These are phyloP conservation scores for Acronicta alni DNA, from an alignment of 2,888 invertebrate species.

Conservation along the genomic window DNA sequence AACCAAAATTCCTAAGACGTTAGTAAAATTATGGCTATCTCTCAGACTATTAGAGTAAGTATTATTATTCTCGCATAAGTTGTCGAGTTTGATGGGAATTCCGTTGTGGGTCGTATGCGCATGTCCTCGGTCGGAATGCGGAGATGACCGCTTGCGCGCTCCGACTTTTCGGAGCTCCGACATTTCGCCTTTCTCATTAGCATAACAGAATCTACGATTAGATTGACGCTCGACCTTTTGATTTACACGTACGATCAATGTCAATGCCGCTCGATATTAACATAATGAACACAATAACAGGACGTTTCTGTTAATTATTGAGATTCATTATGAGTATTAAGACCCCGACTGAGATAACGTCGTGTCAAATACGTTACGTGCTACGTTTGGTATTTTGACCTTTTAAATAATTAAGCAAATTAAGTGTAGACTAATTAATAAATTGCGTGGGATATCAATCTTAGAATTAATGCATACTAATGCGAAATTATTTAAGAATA, in stretches of 20 bases:
- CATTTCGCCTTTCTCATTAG: slow-evolving; percentile 73
- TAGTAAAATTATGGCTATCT: slow-evolving; percentile 34
- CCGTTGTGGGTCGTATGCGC: slow-evolving; percentile 70
- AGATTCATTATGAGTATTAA: slow-evolving; percentile 30
- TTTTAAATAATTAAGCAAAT: slow-evolving; percentile 34
- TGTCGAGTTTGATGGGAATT: slow-evolving; percentile 72
- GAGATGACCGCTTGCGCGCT: slow-evolving; percentile 76
- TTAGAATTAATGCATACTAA: slow-evolving; percentile 10
- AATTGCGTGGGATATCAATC: slow-evolving; percentile 13
- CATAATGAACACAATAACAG: slow-evolving; percentile 45
- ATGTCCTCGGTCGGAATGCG: slow-evolving; percentile 80
- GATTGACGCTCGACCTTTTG: slow-evolving; percentile 61
- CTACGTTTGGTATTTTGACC: slow-evolving; percentile 21
- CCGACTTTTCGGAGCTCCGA: slow-evolving; percentile 61
- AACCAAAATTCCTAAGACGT: slow-evolving; percentile 33
- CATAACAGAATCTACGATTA: slow-evolving; percentile 73
- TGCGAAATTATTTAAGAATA: slow-evolving; percentile 6
- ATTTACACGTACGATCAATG: slow-evolving; percentile 52
- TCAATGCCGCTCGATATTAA: slow-evolving; percentile 48
- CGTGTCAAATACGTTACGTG: slow-evolving; percentile 14
- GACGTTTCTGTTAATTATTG: slow-evolving; percentile 27
- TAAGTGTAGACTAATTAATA: slow-evolving; percentile 21
- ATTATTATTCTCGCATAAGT: slow-evolving; percentile 59
- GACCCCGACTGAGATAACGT: slow-evolving; percentile 18
- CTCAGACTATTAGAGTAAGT: slow-evolving; percentile 34